These are phyloP conservation scores for Ciconia nigra DNA, from an alignment of 2,797 vertebrate species.

Conservation along the genomic window DNA sequence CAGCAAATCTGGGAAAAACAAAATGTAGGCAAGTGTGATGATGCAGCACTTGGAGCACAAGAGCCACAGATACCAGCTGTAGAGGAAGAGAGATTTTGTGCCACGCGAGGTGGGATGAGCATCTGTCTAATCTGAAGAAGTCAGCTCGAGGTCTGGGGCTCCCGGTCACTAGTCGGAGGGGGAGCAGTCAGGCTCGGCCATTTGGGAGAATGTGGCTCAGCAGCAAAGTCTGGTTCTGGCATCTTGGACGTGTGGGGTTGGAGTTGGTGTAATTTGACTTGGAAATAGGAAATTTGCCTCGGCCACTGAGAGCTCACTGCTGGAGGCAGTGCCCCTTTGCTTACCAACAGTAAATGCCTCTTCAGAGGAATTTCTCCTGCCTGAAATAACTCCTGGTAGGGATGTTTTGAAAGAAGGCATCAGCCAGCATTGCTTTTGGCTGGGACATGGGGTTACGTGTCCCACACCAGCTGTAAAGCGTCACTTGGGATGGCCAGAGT, in stretches of 20 bases:
- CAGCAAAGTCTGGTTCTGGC: neutral
- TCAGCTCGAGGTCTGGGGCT: neutral
- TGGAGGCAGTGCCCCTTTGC: neutral
- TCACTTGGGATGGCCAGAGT: neutral
- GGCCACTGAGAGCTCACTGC: neutral
- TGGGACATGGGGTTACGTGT: fast-evolving
- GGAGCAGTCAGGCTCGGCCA: neutral
- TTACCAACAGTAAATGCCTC: neutral
- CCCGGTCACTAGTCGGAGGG: fast-evolving
- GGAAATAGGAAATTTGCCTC: neutral
- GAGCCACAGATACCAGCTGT: neutral
- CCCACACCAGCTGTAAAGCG: neutral
- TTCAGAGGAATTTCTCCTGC: neutral
- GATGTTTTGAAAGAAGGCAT: neutral
- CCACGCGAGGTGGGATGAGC: neutral
- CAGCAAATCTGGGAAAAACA: neutral
- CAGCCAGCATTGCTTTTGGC: neutral
- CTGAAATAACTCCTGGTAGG: neutral
- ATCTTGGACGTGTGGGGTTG: fast-evolving
- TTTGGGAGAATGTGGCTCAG: neutral
- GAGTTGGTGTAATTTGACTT: neutral
- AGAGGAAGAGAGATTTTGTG: neutral
- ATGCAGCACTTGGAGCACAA: neutral
- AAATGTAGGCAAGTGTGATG: neutral
- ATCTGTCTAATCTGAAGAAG: neutral